Percentiles rank a stretch among this genome's conserved stretches.
Conservation (phyloP, 2,113 vertebrate genomes). For the Corvus moneduloides region DNA sequence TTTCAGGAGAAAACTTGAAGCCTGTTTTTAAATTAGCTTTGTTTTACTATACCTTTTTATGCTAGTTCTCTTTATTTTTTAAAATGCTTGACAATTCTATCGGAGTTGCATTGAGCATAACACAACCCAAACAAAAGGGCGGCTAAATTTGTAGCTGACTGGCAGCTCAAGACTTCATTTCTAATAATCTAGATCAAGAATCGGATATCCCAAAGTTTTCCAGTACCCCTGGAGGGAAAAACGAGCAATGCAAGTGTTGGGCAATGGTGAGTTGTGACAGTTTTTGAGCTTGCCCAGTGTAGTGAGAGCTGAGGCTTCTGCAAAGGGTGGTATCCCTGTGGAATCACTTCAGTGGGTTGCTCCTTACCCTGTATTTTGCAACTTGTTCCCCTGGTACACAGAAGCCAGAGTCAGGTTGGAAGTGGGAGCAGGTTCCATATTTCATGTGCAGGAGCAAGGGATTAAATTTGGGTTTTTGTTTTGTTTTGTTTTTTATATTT, state of each 20-base stretch:
- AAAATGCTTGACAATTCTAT: not conserved
- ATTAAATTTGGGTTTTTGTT: not conserved
- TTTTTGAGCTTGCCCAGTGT: not conserved
- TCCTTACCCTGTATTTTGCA: not conserved
- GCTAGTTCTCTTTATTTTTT: not conserved
- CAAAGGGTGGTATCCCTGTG: not conserved
- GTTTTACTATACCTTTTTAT: not conserved
- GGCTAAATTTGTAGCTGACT: not conserved
- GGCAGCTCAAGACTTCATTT: not conserved
- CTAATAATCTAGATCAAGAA: not conserved
- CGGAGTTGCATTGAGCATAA: not conserved
- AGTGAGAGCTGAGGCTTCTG: not conserved
- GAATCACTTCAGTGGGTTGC: not conserved
- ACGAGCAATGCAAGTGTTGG: not conserved
- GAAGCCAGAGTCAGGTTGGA: not conserved
- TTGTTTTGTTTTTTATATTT: not conserved
- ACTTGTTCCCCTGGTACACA: not conserved
- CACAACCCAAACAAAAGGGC: not conserved
- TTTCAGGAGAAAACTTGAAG: not conserved
- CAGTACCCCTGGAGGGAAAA: not conserved
- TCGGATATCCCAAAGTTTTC: not conserved
- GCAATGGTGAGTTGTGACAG: not conserved
- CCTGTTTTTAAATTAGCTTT: not conserved
- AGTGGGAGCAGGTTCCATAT: not conserved
- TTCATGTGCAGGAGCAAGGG: not conserved